Evolutionary conservation across 1,140 invertebrate species (phyloP).

Genomic region (Atta cephalotes): DNA sequence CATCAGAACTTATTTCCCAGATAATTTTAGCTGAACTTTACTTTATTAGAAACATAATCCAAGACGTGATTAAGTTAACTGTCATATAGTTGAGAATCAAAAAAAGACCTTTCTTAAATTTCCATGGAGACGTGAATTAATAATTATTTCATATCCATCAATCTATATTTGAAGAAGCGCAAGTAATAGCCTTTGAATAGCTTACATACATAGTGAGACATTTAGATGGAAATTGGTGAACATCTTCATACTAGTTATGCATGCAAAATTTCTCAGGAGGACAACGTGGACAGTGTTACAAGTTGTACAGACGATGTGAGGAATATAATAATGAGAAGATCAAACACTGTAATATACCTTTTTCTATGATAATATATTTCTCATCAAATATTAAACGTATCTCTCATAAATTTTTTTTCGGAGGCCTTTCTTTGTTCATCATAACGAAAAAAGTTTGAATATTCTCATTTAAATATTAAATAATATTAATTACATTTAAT

Average conservation of each 20-base stretch:
- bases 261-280: background rate
- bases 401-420: background rate
- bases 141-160: background rate
- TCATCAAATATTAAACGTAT: background rate
- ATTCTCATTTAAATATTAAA: background rate
- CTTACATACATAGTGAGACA: background rate
- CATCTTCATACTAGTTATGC: constrained; percentile 2
- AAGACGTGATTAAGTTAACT: background rate
- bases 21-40: background rate
- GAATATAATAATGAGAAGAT: background rate
- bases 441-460: background rate
- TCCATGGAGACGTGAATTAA: background rate
- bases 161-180: background rate
- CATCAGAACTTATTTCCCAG: background rate
- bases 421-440: background rate
- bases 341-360: background rate
- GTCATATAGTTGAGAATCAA: background rate
- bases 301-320: background rate
- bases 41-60: background rate
- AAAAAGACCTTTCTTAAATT: background rate
- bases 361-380: background rate
- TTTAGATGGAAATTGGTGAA: constrained; percentile 11
- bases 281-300: background rate
- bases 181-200: background rate
- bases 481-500: no score